Base-by-base conservation (phyloP, 2,797 vertebrate genomes). In the Macroramphosus scolopax region DNA sequence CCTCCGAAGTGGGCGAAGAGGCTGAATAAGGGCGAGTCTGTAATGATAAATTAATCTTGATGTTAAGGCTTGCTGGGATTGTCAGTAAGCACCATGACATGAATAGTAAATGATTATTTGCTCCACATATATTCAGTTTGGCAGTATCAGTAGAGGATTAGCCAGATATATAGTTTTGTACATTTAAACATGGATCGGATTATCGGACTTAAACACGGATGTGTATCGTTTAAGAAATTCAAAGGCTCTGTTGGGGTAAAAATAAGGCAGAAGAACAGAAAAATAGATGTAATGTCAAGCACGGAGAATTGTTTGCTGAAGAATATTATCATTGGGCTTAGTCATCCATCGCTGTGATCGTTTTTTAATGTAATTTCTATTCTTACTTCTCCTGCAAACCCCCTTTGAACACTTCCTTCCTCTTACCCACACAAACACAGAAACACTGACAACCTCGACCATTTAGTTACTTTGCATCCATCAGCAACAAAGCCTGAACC, bases 21-120 rank as follows among this genome's bases (percentile, higher is more conserved):
- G n/a, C 1, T 22, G 33, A 37, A 32, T 37, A 36, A 22, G 14
- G 16, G 8, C 3, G 1, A 6, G 18, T 49, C 46, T 45, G 17
- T 39, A 5, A 32, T 13, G 42, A 56, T 41, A 13, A 33, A 30
- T 53, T 57, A 11, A 22, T 32, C 25, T 26, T 46, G 18, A 0
- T 25, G 10, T 29, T 6, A 13, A 14, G 13, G 22, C 10, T 15
- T 3, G 10, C 17, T 18, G 9, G 11, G 35, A 31, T n/a, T 14
- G 16, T n/a, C 36, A 30, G 6, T 9, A 7, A 13, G 28, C 6
- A 28, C 14, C n/a, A 15, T 18, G n/a, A 15, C 31, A 44, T 1
- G 1, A 20, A 31, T 17, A 11, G 6, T 8, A 5, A 33, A 28
- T 10, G n/a, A n/a, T n/a, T n/a, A n/a, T n/a, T n/a, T n/a, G n/a